Conservation (phyloP, 2,888 invertebrate genomes). For the Drosophila hamatofila region DNA sequence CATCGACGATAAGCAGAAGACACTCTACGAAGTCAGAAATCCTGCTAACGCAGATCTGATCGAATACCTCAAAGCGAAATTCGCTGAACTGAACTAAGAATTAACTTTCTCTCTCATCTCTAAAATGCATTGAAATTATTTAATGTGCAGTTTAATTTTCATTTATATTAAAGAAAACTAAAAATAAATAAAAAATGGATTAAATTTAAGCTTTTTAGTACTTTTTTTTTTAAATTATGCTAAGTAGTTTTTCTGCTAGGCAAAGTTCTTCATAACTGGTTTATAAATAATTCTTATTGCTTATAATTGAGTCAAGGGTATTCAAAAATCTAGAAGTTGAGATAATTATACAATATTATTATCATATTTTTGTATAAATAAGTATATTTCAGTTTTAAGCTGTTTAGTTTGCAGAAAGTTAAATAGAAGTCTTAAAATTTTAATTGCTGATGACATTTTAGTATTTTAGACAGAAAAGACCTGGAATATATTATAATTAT, state of each 20-base stretch:
- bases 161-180: slow-evolving; percentile 24
- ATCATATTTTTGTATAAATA: not conserved
- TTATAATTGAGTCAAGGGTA: slow-evolving; percentile 4
- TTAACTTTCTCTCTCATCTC: not conserved
- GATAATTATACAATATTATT: not conserved
- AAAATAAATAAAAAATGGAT: not conserved
- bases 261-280: not conserved
- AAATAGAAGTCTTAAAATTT: not conserved
- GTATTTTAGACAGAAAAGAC: not conserved
- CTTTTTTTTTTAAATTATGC: slow-evolving; percentile 1
- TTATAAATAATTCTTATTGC: not conserved
- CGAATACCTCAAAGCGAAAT: slow-evolving; percentile 70
- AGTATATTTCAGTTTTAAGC: not conserved
- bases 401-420: not conserved
- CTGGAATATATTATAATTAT: not conserved
- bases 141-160: slow-evolving; percentile 37
- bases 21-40: slow-evolving; percentile 65
- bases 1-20: slow-evolving; percentile 69
- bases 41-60: slow-evolving; percentile 60
- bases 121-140: slow-evolving; percentile 1
- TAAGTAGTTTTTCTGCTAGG: not conserved
- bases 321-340: not conserved
- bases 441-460: not conserved
- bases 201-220: not conserved
- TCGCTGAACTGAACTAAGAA: slow-evolving; percentile 61